Evolutionary conservation across 1,140 invertebrate genomes (phyloP).

Genomic region (Littorina saxatilis): DNA sequence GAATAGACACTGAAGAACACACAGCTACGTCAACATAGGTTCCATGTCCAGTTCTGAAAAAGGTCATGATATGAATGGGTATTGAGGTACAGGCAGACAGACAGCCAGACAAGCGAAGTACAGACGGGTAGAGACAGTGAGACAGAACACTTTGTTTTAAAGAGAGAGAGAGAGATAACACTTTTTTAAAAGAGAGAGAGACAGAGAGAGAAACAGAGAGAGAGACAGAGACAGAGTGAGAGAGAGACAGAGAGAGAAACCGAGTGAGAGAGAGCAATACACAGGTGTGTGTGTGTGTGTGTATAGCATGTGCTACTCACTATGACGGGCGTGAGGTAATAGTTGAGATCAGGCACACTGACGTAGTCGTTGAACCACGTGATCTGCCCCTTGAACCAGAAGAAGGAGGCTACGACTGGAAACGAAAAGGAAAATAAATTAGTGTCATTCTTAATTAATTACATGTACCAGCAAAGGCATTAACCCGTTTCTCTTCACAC

Average conservation of each 20-base stretch:
- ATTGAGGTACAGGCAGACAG: too few species aligned
- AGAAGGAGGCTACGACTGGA: slow-evolving; percentile 74
- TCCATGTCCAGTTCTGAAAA: slow-evolving; percentile 74
- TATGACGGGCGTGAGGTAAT: slow-evolving; percentile 78
- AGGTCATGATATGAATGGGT: too few species aligned
- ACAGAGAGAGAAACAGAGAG: too few species aligned
- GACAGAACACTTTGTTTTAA: too few species aligned
- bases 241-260: too few species aligned
- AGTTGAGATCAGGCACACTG: slow-evolving; percentile 79
- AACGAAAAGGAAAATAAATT: slow-evolving; percentile 37
- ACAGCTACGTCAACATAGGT: slow-evolving; percentile 87
- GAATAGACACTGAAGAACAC: slow-evolving; percentile 95
- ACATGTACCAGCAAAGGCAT: too few species aligned
- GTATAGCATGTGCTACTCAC: slow-evolving; percentile 63
- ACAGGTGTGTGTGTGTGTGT: slow-evolving; percentile 1
- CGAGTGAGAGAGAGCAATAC: too few species aligned
- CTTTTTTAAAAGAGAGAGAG: too few species aligned
- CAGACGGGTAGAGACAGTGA: slow-evolving; percentile 85
- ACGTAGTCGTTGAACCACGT: slow-evolving; percentile 63
- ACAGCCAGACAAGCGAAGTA: slow-evolving; percentile 96
- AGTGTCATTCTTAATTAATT: too few species aligned
- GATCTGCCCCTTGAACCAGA: slow-evolving; percentile 76
- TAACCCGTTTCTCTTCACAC: too few species aligned
- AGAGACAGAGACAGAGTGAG: too few species aligned
- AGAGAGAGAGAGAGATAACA: too few species aligned